phyloP scores from a whole-genome alignment of 92 coral and sea anemone species.

The Ricordea florida region DNA sequence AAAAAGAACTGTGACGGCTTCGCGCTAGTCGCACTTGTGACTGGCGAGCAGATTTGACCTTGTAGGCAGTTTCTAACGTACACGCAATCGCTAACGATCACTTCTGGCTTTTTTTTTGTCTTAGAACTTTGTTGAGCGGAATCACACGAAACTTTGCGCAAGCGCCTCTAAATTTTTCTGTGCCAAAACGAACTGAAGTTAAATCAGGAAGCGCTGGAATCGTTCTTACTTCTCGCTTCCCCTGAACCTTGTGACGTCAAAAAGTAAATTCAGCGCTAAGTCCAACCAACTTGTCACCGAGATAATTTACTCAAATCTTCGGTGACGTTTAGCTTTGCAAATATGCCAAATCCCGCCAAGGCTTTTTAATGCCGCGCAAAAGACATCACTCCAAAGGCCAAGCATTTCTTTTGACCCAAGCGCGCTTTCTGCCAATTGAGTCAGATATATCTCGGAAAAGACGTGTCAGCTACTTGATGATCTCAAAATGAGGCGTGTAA shows the following conservation, averaged over 20 bases:
- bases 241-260: conserved; percentile 42
- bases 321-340: not conserved
- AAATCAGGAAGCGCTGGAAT: not conserved
- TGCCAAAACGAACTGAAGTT: too few relatives aligned
- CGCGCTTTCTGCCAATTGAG: too few relatives aligned
- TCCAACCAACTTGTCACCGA: not conserved
- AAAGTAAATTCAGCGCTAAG: not conserved
- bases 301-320: not conserved
- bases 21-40: conserved; percentile 27
- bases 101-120: too few relatives aligned
- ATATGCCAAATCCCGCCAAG: not conserved
- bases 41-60: conserved; percentile 1
- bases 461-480: too few relatives aligned
- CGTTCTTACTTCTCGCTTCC: not conserved
- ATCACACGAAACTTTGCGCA: not conserved
- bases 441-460: too few relatives aligned
- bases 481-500: too few relatives aligned
- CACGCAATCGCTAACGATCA: conserved; percentile 18
- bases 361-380: too few relatives aligned
- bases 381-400: too few relatives aligned
- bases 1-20: too few relatives aligned
- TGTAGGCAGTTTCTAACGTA: not conserved
- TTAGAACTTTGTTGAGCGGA: not conserved
- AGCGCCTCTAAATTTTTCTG: too few relatives aligned
- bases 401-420: too few relatives aligned